These are phyloP conservation scores for Poecilia latipinna DNA, from an alignment of 2,113 vertebrate genomes.

Conservation along the genomic window DNA sequence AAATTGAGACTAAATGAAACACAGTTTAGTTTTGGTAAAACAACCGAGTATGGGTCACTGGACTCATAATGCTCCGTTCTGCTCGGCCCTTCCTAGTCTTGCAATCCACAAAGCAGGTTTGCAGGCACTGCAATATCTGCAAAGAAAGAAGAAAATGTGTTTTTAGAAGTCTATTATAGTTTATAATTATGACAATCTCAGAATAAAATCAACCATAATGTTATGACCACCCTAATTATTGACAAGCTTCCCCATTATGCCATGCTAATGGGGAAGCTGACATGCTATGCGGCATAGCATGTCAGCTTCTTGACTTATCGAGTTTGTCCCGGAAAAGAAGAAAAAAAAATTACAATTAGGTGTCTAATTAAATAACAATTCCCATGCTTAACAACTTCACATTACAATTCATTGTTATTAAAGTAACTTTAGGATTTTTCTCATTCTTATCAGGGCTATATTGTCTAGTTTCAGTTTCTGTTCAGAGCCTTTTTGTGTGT, in stretches of 20 bases:
- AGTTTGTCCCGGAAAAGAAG: no score
- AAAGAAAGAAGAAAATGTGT: conserved; percentile 26
- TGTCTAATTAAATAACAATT: no score
- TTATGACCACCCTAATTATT: background rate
- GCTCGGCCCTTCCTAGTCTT: conserved; percentile 66
- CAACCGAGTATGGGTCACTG: background rate
- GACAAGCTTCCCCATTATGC: background rate
- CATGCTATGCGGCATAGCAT: no score
- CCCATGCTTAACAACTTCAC: no score
- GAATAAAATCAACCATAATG: background rate
- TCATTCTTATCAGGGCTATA: background rate
- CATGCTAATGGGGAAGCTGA: no score
- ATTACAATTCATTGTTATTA: no score
- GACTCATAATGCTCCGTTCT: background rate
- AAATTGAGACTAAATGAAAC: background rate
- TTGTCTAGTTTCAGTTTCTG: background rate
- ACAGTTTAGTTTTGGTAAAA: background rate
- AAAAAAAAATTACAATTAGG: no score
- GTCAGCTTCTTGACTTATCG: no score
- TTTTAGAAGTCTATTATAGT: conserved; percentile 1
- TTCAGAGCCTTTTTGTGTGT: background rate
- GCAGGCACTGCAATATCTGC: conserved; percentile 88
- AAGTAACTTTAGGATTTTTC: background rate
- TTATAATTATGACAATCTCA: background rate
- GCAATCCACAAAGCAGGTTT: conserved; percentile 88